Conservation (phyloP, 2,797 vertebrate genomes). For the Xenopus petersii region DNA sequence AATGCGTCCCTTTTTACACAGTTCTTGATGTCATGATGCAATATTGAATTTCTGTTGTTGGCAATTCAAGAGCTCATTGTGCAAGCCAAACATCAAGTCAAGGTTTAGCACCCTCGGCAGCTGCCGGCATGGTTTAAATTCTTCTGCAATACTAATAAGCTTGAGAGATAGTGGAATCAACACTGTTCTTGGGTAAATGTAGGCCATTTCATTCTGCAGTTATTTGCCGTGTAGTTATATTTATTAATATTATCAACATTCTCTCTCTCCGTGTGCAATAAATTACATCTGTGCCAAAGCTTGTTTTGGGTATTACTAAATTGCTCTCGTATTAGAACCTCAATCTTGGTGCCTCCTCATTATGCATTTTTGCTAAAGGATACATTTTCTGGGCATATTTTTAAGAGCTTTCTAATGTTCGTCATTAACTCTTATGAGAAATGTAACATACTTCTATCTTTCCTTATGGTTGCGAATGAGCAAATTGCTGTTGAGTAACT, state of each 20-base stretch:
- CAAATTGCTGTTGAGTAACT: slow-evolving; percentile 19
- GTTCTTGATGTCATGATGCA: too few relatives aligned
- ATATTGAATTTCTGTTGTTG: too few relatives aligned
- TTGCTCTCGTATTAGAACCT: slow-evolving; percentile 37
- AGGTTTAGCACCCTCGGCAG: too few relatives aligned
- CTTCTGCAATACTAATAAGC: slow-evolving; percentile 3
- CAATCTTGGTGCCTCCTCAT: neutral
- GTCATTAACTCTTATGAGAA: slow-evolving; percentile 50
- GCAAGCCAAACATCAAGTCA: too few relatives aligned
- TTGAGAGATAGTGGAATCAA: neutral
- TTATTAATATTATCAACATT: slow-evolving; percentile 23
- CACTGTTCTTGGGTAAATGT: neutral
- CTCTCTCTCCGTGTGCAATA: neutral
- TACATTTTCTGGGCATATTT: slow-evolving; percentile 28
- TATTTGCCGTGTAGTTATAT: slow-evolving; percentile 14
- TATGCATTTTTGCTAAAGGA: slow-evolving; percentile 15
- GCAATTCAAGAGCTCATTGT: too few relatives aligned
- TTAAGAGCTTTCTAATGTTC: slow-evolving; percentile 43
- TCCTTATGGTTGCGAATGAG: slow-evolving; percentile 20
- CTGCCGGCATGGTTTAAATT: too few relatives aligned
- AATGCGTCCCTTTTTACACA: too few relatives aligned
- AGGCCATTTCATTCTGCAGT: slow-evolving; percentile 11
- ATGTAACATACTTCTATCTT: slow-evolving; percentile 33
- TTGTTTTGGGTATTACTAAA: slow-evolving; percentile 27
- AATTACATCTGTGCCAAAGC: slow-evolving; percentile 6